A percentile compares a stretch with the other conserved stretches of the same genome.
Evolutionary conservation across 2,888 invertebrate species (phyloP).

Genomic region (Noctua pronuba): DNA sequence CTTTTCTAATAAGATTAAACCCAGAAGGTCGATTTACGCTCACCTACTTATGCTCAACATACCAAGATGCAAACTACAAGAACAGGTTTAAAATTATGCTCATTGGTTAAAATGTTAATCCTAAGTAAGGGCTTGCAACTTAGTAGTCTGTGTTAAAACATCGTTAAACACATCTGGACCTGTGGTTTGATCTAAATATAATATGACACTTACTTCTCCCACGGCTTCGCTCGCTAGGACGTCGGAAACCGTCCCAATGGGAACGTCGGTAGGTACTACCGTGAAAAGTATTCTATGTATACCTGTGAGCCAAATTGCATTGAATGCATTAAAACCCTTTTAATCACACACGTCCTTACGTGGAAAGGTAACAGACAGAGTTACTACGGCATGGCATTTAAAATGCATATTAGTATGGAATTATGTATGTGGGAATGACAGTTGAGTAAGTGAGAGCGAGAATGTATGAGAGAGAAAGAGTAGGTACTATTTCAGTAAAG

Average conservation of each 20-base stretch:
- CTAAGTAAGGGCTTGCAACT: slow-evolving; percentile 15
- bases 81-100: slow-evolving; percentile 44
- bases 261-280: background rate
- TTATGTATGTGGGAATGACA: no score
- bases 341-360: background rate
- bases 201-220: background rate
- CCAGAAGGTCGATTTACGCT: slow-evolving; percentile 3
- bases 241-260: background rate
- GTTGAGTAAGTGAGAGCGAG: no score
- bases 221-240: background rate
- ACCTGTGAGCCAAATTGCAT: background rate
- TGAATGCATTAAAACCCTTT: background rate
- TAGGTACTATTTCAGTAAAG: no score
- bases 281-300: background rate
- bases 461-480: no score
- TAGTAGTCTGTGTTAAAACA: background rate
- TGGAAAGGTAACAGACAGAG: background rate
- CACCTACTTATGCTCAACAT: slow-evolving; percentile 6
- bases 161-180: slow-evolving; percentile 5
- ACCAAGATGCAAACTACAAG: background rate
- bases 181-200: slow-evolving; percentile 9
- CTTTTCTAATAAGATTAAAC: background rate
- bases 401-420: background rate
- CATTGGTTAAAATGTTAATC: slow-evolving; percentile 29
- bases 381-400: background rate